Conservation (phyloP, 1,140 invertebrate species). For the Drosophila insularis region DNA sequence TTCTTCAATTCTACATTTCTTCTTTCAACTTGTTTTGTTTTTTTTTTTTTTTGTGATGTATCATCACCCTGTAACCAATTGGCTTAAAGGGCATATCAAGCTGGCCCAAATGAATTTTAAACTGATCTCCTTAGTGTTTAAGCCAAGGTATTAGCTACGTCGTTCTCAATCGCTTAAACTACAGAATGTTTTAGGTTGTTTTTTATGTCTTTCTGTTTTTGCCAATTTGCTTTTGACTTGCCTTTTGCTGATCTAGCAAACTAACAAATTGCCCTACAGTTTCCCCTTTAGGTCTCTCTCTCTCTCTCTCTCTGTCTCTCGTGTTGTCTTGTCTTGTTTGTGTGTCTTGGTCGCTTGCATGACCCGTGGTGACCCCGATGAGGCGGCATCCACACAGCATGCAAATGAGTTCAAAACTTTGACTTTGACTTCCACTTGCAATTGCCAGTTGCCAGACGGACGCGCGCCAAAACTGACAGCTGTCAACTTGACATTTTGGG, state of each 20-base stretch:
- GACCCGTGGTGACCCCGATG: constrained; percentile 45
- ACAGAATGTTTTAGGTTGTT: neutral
- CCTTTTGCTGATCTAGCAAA: constrained; percentile 45
- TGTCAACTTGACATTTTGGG: constrained; percentile 56
- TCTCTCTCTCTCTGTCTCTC: neutral
- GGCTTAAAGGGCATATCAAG: neutral
- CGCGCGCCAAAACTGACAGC: constrained; percentile 59
- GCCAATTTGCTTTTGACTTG: constrained; percentile 54
- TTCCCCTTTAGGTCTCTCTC: neutral
- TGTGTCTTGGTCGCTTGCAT: constrained; percentile 18
- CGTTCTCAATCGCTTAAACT: neutral
- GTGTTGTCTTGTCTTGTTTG: constrained; percentile 20
- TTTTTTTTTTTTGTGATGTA: too few relatives aligned
- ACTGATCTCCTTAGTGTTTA: neutral
- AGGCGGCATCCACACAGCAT: constrained; percentile 46
- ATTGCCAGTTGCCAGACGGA: constrained; percentile 37
- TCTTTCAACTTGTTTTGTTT: neutral
- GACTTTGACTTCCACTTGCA: constrained; percentile 24
- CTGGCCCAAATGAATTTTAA: neutral
- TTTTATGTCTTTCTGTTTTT: constrained; percentile 23
- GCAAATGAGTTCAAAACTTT: constrained; percentile 51
- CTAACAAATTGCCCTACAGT: constrained; percentile 45
- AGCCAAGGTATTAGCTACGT: neutral
- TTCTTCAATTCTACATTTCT: constrained; percentile 13
- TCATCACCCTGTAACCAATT: neutral